Percentiles rank a stretch among this genome's conserved stretches.
phyloP scores from a whole-genome alignment of 2,888 invertebrate genomes.

The Criorhina ranunculi region DNA sequence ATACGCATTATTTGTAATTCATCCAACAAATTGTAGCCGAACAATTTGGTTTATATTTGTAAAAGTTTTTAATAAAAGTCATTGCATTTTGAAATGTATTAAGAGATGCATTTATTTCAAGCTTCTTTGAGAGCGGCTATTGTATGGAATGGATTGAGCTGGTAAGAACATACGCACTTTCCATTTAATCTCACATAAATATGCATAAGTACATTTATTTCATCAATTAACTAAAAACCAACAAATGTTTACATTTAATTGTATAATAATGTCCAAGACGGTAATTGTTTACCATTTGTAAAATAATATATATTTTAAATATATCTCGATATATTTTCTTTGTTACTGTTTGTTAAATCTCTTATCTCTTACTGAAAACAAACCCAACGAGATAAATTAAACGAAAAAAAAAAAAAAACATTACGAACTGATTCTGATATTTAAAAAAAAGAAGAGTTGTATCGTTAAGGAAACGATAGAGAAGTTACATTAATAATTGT shows the following conservation, averaged over 20 bases:
- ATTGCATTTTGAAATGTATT: slow-evolving; percentile 22
- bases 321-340: slow-evolving; percentile 34
- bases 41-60: not conserved
- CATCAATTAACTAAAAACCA: slow-evolving; percentile 47
- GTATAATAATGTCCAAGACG: slow-evolving; percentile 35
- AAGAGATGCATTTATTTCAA: slow-evolving; percentile 59
- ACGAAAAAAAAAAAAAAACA: slow-evolving; percentile 24
- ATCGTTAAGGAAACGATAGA: slow-evolving; percentile 28
- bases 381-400: not conserved
- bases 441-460: slow-evolving; percentile 28
- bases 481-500: slow-evolving; percentile 42
- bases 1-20: slow-evolving; percentile 15
- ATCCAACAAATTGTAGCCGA: not conserved
- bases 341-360: slow-evolving; percentile 19
- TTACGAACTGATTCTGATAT: slow-evolving; percentile 10
- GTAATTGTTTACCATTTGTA: slow-evolving; percentile 41
- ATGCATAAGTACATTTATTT: slow-evolving; percentile 61
- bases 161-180: slow-evolving; percentile 32
- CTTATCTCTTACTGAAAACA: slow-evolving; percentile 11
- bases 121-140: slow-evolving; percentile 35
- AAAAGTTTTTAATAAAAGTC: slow-evolving; percentile 18
- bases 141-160: slow-evolving; percentile 53
- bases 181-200: slow-evolving; percentile 38
- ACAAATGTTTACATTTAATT: slow-evolving; percentile 53
- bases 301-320: not conserved